Evolutionary conservation across 2,113 vertebrate species (phyloP), one percentile per base, ranked within the genome.

Genomic region (Apodemus sylvaticus): DNA sequence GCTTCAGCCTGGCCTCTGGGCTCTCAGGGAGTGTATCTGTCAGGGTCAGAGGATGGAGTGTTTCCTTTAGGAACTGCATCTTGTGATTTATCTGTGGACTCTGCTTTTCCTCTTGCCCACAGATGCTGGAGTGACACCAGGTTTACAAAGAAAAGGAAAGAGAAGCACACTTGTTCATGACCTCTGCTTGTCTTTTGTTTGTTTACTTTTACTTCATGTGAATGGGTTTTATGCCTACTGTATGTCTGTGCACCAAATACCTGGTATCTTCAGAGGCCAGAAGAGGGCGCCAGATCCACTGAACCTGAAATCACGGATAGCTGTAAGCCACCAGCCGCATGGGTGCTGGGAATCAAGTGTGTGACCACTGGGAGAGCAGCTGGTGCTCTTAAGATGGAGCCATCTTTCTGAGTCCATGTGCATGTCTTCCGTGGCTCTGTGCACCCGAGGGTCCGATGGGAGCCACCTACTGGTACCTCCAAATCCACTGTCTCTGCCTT

Each of bases 91-190:
- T 6, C 3, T 0, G 11, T 1, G 14, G 51, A 11, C 48, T 53
- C 86, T 0, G 1, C 14, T 1, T 5, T 17, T 22, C 2, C 31
- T 83, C 51, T 19, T 20, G n/a, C 39, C 48, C 34, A 4, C 17
- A 0, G 8, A 7, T 8, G 34, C 34, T 11, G 20, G 58, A 11
- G 3, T 0, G 0, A 45, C 29, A 13, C 87, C 7, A 0, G 0
- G 24, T 20, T 62, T 48, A 53, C 3, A 8, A 29, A 12, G 17
- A 8, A 34, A 24, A n/a, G 26, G 58, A 34, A 7, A 7, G 16
- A 0, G 0, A 34, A 17, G 2, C 0, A 1, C 0, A 1, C 34
- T 7, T 1, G 34, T 7, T n/a, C 16, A 0, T 2, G 31, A 26
- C 0, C 2, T 2, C 0, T 13, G 11, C 1, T 8, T 34, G 42